Evolutionary conservation across 2,113 vertebrate genomes (phyloP), one percentile per base, ranked within the genome.

Genomic region (Chrysemys picta): DNA sequence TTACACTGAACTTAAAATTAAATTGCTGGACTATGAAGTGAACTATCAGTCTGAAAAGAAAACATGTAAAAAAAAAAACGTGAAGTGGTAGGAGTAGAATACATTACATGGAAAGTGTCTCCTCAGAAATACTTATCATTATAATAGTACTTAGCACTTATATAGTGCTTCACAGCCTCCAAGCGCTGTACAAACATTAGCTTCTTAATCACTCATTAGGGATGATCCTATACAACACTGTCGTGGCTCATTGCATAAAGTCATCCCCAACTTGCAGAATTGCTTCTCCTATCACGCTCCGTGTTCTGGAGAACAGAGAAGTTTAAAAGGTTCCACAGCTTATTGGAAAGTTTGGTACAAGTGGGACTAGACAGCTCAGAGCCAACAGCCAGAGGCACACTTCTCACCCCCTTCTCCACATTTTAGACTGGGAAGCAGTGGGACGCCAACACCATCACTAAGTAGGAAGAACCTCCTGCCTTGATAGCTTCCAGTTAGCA

Each of bases 231-330:
- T 4, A 81, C 93, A 90, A 94, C 93, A 49, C 78, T 91, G 97
- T 96, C 89, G 95, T 75, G 97, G 90, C 97, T 97, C 97, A 97
- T 97, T 97, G 97, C 95, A 93, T 90, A 95, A 94, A 97, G 91
- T 80, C 95, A 94, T 97, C 94, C 97, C 94, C 92, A 93, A 52
- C 94, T 90, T 81, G 2, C 89, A 6, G 82, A 12, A n/a, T 47
- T 92, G 81, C 91, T 82, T 92, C 81, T 84, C 96, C 94, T 93
- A 84, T 42, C 29, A 88, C 94, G 93, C 87, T 90, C 93, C 91
- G 89, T 91, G 80, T 90, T 72, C 65, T 80, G 24, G 93, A 90
- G 93, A 95, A 16, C 3, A 85, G 50, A 84, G 35, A 47, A 25
- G 47, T 5, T 5, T 0, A 76, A 90, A 90, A 84, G 8, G 56